These are phyloP conservation scores for Philaethria dido DNA, from an alignment of 2,888 invertebrate species.

Conservation along the genomic window DNA sequence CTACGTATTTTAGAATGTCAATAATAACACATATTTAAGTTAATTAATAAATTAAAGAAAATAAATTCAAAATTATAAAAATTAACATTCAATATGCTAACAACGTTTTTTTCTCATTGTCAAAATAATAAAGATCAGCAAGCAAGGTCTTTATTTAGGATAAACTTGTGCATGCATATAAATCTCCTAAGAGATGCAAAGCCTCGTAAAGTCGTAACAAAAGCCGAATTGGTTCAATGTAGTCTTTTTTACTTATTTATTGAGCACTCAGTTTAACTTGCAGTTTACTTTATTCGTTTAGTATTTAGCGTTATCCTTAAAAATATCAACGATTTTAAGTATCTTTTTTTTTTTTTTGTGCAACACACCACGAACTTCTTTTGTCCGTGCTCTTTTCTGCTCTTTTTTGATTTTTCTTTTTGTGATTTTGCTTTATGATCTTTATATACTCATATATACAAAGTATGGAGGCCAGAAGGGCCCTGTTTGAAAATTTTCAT, in stretches of 20 bases:
- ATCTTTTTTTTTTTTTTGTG: no score
- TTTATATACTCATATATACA: no score
- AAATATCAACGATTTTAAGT: not conserved
- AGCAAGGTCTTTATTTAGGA: not conserved
- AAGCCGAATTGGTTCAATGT: not conserved
- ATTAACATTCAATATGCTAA: not conserved
- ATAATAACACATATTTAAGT: not conserved
- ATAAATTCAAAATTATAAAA: not conserved
- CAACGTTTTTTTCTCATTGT: conserved; percentile 4
- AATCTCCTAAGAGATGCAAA: not conserved
- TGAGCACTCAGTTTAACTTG: not conserved
- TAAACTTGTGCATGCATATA: not conserved
- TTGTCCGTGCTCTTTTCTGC: no score
- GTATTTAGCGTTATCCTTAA: not conserved
- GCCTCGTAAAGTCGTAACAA: not conserved
- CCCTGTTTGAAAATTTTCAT: no score
- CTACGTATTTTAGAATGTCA: not conserved
- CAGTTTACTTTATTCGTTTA: not conserved
- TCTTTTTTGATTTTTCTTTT: no score
- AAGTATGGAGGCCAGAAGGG: no score
- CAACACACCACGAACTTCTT: no score
- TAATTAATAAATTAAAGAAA: not conserved
- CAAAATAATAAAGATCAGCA: not conserved
- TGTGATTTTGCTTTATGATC: no score
- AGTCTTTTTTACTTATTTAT: not conserved